Evolutionary conservation across 2,113 vertebrate species (phyloP), one percentile per base, ranked within the genome.

Genomic region (Coregonus clupeaformis): DNA sequence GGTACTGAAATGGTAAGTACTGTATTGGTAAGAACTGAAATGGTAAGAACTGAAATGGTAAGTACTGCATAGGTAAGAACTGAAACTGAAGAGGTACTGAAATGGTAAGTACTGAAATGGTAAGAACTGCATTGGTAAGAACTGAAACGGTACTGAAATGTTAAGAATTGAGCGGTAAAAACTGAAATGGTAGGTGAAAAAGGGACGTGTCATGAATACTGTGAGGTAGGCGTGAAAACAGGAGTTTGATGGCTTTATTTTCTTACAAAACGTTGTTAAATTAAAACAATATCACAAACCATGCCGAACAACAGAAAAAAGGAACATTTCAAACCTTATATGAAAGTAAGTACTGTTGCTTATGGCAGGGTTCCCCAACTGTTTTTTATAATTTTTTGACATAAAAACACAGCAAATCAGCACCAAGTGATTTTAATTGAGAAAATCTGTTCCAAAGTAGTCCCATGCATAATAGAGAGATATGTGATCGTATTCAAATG

Each of bases 231-330:
- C 4, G 18, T 32, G 13, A 29, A 29, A 65, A 65, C 27, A 32
- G 29, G 18, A 20, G 65, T 36, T 42, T 6, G 30, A 14, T 42
- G 64, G 64, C 64, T 36, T 49, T 36, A 36, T 36, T 32, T 32
- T 32, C 27, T 2, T 27, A 27, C 14, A 36, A 32, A n/a, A n/a
- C 29, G 20, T 9, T 9, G 6, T 36, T 9, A 29, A 29, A 29
- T 29, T 2, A 42, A 47, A 24, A 14, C 42, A 47, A 59, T 55
- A 68, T 36, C 0, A 24, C 36, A 47, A 47, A 24, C 42, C 68
- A 69, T 25, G 22, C 42, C 24, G 22, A 18, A 73, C 30, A 73
- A 73, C 36, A 42, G 18, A 20, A 73, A 62, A 30, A 63, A 52
- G 49, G 16, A 20, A 69, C 12, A 24, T 69, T 47, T 20, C 29